Evolutionary conservation across 2,888 invertebrate species (phyloP).

Genomic region (Caenorhabditis drosophilae): DNA sequence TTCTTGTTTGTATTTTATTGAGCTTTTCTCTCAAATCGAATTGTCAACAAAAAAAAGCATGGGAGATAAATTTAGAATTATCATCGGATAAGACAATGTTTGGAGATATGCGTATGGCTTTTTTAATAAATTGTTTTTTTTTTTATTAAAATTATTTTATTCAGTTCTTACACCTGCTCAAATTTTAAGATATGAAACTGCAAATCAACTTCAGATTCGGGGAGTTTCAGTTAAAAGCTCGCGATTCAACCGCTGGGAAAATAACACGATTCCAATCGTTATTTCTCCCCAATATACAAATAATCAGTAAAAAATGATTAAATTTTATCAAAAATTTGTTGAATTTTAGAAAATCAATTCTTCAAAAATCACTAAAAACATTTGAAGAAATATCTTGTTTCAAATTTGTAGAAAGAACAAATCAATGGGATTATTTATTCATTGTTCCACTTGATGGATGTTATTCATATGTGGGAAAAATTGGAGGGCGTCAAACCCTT

Average conservation of each 20-base stretch:
- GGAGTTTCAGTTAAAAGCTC: constrained; percentile 43
- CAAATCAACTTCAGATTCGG: constrained; percentile 21
- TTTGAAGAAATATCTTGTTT: constrained; percentile 58
- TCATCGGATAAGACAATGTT: constrained; percentile 23
- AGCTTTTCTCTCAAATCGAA: not conserved
- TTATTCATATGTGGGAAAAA: constrained; percentile 62
- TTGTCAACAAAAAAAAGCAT: constrained; percentile 16
- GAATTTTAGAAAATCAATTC: constrained; percentile 41
- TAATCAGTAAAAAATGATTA: not conserved
- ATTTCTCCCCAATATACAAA: constrained; percentile 49
- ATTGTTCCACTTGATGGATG: constrained; percentile 61
- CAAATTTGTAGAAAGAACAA: constrained; percentile 50
- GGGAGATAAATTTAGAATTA: constrained; percentile 39
- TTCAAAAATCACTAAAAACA: constrained; percentile 40
- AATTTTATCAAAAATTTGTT: not conserved
- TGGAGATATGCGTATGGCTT: constrained; percentile 49
- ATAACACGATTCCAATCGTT: constrained; percentile 52
- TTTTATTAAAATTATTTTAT: constrained; percentile 1
- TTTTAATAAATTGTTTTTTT: not conserved
- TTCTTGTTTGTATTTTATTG: not conserved
- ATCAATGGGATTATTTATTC: constrained; percentile 51
- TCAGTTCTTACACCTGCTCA: constrained; percentile 53
- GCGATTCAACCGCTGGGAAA: constrained; percentile 49
- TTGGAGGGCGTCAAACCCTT: constrained; percentile 49
- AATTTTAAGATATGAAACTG: constrained; percentile 38